These are phyloP conservation scores for Thalassarche chlororhynchos DNA, from an alignment of 2,113 vertebrate species.

Conservation along the genomic window DNA sequence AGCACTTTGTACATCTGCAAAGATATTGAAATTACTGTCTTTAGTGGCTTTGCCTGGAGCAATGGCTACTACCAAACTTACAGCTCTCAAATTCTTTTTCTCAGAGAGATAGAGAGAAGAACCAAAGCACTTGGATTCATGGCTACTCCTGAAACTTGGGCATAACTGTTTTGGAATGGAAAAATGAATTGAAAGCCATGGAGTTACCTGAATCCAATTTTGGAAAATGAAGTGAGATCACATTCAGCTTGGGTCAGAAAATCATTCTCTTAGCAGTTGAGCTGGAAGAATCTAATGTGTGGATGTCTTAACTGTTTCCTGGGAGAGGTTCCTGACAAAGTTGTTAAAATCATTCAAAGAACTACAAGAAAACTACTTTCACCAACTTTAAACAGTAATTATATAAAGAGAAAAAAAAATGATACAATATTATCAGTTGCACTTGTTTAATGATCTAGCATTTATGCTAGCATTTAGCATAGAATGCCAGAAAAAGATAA, in stretches of 20 bases:
- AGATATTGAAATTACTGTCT: neutral
- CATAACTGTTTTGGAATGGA: neutral
- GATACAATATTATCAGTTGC: neutral
- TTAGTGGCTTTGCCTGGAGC: neutral
- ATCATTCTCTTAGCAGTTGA: neutral
- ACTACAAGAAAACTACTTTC: neutral
- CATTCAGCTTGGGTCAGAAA: neutral
- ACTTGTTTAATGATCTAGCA: neutral
- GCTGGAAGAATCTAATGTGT: neutral
- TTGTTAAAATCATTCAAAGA: neutral
- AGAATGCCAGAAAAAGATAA: neutral
- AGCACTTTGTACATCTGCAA: neutral
- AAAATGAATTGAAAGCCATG: neutral
- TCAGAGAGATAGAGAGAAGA: neutral
- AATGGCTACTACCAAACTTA: neutral
- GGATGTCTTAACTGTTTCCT: neutral
- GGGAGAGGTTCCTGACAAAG: neutral
- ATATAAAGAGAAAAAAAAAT: neutral
- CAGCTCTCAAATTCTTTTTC: neutral
- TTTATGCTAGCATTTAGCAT: neutral
- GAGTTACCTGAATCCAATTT: neutral
- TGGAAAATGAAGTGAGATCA: neutral
- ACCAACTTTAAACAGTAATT: neutral
- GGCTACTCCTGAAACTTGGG: neutral
- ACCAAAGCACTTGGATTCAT: neutral